Percentiles rank a stretch among this genome's conserved stretches.
These are phyloP conservation scores for Watsonalla binaria DNA, from an alignment of 2,888 invertebrate species.

Conservation along the genomic window DNA sequence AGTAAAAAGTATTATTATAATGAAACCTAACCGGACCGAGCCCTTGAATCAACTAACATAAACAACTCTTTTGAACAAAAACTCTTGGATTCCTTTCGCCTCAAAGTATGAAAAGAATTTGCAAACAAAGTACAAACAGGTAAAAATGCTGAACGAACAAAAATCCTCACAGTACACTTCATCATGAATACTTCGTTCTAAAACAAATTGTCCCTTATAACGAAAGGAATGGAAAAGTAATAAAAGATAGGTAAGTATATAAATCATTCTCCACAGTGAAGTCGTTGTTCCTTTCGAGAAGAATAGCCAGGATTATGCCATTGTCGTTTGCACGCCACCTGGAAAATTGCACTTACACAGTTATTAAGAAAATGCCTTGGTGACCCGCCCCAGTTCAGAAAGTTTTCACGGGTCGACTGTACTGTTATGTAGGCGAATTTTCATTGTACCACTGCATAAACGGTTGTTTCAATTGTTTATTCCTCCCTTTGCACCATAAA, in stretches of 20 bases:
- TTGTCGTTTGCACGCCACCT: conserved; percentile 16
- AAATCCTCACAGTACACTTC: neutral
- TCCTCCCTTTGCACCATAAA: neutral
- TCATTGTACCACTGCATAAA: neutral
- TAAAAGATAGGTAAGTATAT: conserved; percentile 1
- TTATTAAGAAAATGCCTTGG: conserved; percentile 12
- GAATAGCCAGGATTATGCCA: conserved; percentile 13
- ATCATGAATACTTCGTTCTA: neutral
- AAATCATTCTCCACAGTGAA: neutral
- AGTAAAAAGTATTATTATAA: too few species aligned
- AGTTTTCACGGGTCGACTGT: conserved; percentile 4
- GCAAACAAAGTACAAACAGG: neutral
- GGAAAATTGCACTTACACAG: conserved; percentile 17
- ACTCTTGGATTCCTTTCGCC: neutral
- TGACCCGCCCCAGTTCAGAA: conserved; percentile 4
- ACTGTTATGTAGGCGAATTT: neutral
- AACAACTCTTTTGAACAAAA: neutral
- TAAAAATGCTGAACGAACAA: neutral
- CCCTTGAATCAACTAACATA: neutral
- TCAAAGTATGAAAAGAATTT: neutral
- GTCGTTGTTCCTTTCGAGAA: conserved; percentile 2
- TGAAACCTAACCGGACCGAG: too few species aligned
- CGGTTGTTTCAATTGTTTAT: neutral
- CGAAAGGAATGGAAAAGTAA: conserved; percentile 1
- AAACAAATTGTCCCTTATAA: neutral